Conservation (phyloP, 2,888 invertebrate species). For the Nomada fucata region DNA sequence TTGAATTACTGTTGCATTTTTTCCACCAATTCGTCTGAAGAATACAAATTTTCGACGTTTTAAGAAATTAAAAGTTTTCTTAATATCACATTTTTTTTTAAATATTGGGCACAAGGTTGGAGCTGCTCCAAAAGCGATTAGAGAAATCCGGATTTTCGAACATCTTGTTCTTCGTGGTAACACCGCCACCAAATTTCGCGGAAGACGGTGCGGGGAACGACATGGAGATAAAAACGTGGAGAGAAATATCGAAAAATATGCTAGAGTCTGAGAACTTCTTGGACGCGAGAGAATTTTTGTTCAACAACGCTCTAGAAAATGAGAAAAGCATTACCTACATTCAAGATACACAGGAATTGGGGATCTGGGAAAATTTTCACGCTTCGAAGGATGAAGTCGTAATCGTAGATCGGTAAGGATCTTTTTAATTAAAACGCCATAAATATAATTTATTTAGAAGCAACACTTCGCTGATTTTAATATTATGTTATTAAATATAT, state of each 20-base stretch:
- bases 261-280: slow-evolving; percentile 62
- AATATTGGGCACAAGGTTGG: slow-evolving; percentile 69
- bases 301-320: slow-evolving; percentile 59
- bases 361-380: slow-evolving; percentile 73
- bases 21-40: no score
- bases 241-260: slow-evolving; percentile 64
- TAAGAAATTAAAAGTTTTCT: no score
- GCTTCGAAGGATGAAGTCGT: slow-evolving; percentile 77
- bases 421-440: not conserved
- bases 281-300: slow-evolving; percentile 42
- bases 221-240: slow-evolving; percentile 73
- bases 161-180: slow-evolving; percentile 74
- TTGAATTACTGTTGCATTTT: no score
- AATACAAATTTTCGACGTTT: not conserved
- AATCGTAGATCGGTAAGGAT: slow-evolving; percentile 75
- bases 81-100: not conserved
- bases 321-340: slow-evolving; percentile 70
- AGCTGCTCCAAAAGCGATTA: slow-evolving; percentile 73
- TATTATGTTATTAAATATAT: no score
- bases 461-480: no score
- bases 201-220: slow-evolving; percentile 64
- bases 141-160: slow-evolving; percentile 73
- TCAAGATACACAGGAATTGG: slow-evolving; percentile 71
- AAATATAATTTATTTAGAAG: not conserved
- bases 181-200: slow-evolving; percentile 49